Conservation (phyloP, 2,797 vertebrate genomes). For the Gymnothorax javanicus region DNA sequence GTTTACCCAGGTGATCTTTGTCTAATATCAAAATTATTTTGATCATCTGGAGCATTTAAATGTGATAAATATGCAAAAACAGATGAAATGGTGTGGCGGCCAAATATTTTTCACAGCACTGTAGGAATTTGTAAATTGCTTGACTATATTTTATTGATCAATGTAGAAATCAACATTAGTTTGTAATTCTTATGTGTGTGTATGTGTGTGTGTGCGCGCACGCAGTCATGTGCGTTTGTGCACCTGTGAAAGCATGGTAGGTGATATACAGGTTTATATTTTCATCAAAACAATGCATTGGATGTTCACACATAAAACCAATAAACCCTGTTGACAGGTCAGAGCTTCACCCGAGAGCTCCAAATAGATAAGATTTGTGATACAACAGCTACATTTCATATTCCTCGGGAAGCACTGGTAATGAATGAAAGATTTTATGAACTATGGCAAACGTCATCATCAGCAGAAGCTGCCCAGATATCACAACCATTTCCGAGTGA, state of each 20-base stretch:
- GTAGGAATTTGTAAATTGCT: no score
- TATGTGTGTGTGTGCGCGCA: constrained; percentile 10
- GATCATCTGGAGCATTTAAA: no score
- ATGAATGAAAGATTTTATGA: constrained; percentile 71
- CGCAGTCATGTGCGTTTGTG: constrained; percentile 33
- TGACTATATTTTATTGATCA: no score
- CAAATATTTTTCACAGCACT: no score
- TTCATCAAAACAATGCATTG: constrained; percentile 62
- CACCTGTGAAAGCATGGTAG: constrained; percentile 45
- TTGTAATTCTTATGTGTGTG: not conserved
- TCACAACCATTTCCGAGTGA: not conserved
- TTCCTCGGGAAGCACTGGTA: constrained; percentile 49
- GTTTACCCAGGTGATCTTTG: no score
- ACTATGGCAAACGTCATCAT: constrained; percentile 69
- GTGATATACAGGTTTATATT: constrained; percentile 69
- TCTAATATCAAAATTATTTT: no score
- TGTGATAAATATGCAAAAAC: no score
- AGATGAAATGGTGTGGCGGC: no score
- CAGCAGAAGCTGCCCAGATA: constrained; percentile 36
- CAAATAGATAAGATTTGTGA: constrained; percentile 66
- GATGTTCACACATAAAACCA: constrained; percentile 65
- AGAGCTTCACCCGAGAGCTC: constrained; percentile 67
- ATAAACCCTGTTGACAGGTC: constrained; percentile 69
- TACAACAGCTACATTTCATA: constrained; percentile 64
- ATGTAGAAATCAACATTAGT: no score